phyloP scores from a whole-genome alignment of 30 jellyfish, hydroid and myxozoan species.

The Aurelia coerulea region DNA sequence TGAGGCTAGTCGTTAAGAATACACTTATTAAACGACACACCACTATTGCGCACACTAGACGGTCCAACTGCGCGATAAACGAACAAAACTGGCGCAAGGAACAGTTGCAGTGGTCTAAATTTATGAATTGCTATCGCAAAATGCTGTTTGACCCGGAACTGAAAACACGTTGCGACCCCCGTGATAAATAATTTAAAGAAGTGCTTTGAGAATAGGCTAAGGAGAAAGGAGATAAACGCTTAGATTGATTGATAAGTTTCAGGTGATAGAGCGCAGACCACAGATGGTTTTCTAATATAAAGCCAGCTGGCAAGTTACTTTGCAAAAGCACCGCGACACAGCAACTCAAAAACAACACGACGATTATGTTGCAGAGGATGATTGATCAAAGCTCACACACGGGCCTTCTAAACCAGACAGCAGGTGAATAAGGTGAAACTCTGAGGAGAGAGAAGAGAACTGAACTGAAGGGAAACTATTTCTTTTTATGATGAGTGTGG shows the following conservation, averaged over 20 bases:
- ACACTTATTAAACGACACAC: neutral
- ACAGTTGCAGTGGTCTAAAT: slow-evolving; percentile 14
- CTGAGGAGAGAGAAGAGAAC: too few relatives aligned
- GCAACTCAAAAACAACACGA: slow-evolving; percentile 44
- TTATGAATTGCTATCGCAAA: neutral
- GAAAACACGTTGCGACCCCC: slow-evolving; percentile 5
- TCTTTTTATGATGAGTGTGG: too few relatives aligned
- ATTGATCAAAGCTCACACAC: slow-evolving; percentile 8
- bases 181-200: slow-evolving; percentile 8
- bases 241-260: slow-evolving; percentile 72
- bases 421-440: neutral
- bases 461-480: too few relatives aligned
- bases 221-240: slow-evolving; percentile 49
- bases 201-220: slow-evolving; percentile 52
- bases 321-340: slow-evolving; percentile 63
- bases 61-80: slow-evolving; percentile 4
- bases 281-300: slow-evolving; percentile 67
- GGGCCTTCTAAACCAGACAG: slow-evolving; percentile 7
- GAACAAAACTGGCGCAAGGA: neutral
- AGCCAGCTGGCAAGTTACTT: slow-evolving; percentile 71
- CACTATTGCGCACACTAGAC: neutral
- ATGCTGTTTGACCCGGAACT: slow-evolving; percentile 28
- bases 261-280: slow-evolving; percentile 68
- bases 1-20: neutral
- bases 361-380: neutral